phyloP scores from a whole-genome alignment of 2,113 vertebrate genomes.

The Hipposideros armiger region DNA sequence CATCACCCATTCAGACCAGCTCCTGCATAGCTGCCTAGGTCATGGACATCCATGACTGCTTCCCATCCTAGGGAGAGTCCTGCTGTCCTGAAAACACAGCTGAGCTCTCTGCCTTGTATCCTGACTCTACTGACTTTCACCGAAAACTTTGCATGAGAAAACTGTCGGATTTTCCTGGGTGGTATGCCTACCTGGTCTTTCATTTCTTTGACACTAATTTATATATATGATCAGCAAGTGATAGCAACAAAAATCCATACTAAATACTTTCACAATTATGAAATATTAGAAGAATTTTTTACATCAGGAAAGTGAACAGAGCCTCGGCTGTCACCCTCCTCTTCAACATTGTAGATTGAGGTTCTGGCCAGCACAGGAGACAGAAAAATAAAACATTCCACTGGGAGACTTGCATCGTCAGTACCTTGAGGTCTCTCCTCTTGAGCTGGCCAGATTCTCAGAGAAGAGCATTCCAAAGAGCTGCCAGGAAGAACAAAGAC shows the following conservation, averaged over 20 bases:
- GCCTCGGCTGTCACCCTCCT: not conserved
- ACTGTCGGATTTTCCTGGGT: not conserved
- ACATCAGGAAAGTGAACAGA: not conserved
- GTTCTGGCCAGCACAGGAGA: not conserved
- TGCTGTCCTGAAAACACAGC: not conserved
- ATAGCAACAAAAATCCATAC: not conserved
- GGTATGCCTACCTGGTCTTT: not conserved
- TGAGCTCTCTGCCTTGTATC: not conserved
- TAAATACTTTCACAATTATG: not conserved
- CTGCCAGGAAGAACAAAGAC: not conserved
- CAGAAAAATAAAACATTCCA: not conserved
- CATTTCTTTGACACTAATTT: not conserved
- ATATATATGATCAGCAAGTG: not conserved
- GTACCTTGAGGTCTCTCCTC: not conserved
- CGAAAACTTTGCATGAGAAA: not conserved
- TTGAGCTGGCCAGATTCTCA: not conserved
- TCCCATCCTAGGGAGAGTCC: not conserved
- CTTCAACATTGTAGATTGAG: not conserved
- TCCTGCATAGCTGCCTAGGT: not conserved
- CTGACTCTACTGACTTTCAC: not conserved
- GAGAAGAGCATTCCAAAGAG: not conserved
- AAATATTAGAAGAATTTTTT: constrained; percentile 9
- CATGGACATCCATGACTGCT: not conserved
- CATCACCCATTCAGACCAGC: not conserved
- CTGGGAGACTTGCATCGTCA: not conserved